Base-by-base conservation (phyloP, 2,888 invertebrate genomes). In the Caenorhabditis sulstoni region DNA sequence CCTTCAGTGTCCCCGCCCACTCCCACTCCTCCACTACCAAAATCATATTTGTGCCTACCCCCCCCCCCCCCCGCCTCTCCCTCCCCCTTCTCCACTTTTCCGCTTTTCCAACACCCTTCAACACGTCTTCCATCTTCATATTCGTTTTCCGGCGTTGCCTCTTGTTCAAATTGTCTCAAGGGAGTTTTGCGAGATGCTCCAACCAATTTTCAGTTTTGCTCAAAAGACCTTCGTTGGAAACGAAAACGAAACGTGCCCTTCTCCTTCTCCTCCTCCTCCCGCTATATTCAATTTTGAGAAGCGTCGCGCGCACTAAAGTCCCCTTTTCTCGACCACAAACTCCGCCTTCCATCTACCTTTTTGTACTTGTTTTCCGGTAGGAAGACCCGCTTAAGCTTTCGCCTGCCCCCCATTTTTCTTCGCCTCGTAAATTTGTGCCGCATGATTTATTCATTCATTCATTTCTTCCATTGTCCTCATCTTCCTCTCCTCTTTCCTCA, bases 121-220 rank as follows among this genome's bases (percentile, higher is more conserved):
- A 64, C 73, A 73, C 73, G 58, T 73, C 64, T 58, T 73, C 73
- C 64, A 64, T 73, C 73, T 73, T 73, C 64, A 73, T 73, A 73
- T 73, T 64, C 57, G 35, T 44, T 41, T 45, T 35, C 22, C 47
- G 7, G 7, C 29, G 41, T 11, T n/a, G 14, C 14, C 11, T 14
- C 41, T 14, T 55, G 16, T 44, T 47, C 35, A 58, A 73, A 73
- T 64, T 57, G 73, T 73, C 73, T 65, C 73, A 35, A 29, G 73
- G 64, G 73, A 73, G 57, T 35, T 18, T 50, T 64, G 64, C 64
- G 73, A 64, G 64, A 64, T 73, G 64, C 61, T 58, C 71, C 73
- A 73, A 58, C 73, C 73, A 73, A 73, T 73, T 73, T 73, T 50
- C 73, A 64, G 64, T 64, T 73, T 73, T 50, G 62, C 62, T 45